Evolutionary conservation across 2,113 vertebrate genomes (phyloP).

Genomic region (Sigmodon hispidus): DNA sequence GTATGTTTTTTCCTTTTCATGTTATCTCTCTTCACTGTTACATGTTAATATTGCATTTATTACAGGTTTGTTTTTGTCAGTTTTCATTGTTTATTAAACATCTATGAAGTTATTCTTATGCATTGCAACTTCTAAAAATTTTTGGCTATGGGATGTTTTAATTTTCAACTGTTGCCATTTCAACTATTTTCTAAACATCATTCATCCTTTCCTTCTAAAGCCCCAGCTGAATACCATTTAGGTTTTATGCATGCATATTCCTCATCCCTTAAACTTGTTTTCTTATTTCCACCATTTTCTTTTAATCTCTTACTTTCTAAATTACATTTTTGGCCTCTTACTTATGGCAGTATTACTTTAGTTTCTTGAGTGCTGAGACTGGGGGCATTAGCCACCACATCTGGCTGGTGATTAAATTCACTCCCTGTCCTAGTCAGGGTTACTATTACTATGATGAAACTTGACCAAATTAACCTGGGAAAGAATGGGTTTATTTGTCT

Average conservation of each 20-base stretch:
- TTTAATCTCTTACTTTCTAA: background rate
- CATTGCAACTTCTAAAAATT: background rate
- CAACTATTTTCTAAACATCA: background rate
- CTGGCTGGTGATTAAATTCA: background rate
- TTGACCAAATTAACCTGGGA: background rate
- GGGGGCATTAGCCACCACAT: no score
- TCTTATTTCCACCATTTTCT: background rate
- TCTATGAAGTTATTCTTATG: background rate
- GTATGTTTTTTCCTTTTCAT: background rate
- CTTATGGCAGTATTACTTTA: no score
- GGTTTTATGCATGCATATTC: background rate
- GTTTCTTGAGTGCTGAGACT: background rate
- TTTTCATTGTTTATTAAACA: background rate
- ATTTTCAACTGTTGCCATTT: background rate
- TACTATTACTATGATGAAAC: background rate
- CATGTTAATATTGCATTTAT: background rate
- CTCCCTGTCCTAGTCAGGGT: background rate
- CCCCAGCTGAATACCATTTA: background rate
- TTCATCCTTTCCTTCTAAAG: background rate
- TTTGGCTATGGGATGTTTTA: background rate
- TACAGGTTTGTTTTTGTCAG: background rate
- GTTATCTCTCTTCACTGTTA: background rate
- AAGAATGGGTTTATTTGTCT: background rate
- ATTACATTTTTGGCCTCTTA: background rate
- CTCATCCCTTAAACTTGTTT: background rate